A percentile compares a stretch with the other conserved stretches of the same genome.
Evolutionary conservation across 2,113 vertebrate species (phyloP).

Genomic region (Mormoops blainvillei): DNA sequence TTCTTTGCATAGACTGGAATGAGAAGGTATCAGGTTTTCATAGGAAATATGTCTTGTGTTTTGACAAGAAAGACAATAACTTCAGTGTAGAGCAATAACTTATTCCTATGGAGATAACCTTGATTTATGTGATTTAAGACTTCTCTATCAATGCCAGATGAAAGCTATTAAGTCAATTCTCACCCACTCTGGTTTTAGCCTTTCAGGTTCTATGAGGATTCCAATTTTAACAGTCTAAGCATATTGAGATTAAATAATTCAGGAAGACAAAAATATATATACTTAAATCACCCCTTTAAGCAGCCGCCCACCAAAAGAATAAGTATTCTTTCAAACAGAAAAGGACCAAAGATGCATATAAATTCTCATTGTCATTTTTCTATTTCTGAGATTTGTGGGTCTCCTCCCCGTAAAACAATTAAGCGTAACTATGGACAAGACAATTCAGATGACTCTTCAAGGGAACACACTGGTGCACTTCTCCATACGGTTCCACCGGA

Average conservation of each 20-base stretch:
- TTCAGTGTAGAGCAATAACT: not conserved
- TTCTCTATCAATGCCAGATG: not conserved
- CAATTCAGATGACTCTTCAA: not conserved
- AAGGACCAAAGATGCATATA: not conserved
- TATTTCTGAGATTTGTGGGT: not conserved
- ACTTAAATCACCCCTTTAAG: not conserved
- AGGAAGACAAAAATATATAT: not conserved
- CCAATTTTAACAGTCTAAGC: not conserved
- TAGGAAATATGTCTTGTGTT: not conserved
- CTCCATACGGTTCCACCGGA: not conserved
- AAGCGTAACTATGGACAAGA: not conserved
- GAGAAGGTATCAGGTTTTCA: slow-evolving; percentile 3
- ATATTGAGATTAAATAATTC: slow-evolving; percentile 6
- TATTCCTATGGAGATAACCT: not conserved
- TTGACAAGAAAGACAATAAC: not conserved
- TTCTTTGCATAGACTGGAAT: not conserved
- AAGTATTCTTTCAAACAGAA: not conserved
- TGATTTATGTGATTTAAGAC: not conserved
- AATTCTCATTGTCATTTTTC: not conserved
- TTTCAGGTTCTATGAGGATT: not conserved
- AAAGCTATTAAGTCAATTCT: not conserved
- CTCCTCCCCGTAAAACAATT: not conserved
- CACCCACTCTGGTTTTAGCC: not conserved
- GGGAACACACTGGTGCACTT: not conserved
- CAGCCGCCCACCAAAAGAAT: not conserved